Evolutionary conservation across 53 echinoderm and acorn worm genomes (phyloP).

Genomic region (Temnopleurus reevesii): DNA sequence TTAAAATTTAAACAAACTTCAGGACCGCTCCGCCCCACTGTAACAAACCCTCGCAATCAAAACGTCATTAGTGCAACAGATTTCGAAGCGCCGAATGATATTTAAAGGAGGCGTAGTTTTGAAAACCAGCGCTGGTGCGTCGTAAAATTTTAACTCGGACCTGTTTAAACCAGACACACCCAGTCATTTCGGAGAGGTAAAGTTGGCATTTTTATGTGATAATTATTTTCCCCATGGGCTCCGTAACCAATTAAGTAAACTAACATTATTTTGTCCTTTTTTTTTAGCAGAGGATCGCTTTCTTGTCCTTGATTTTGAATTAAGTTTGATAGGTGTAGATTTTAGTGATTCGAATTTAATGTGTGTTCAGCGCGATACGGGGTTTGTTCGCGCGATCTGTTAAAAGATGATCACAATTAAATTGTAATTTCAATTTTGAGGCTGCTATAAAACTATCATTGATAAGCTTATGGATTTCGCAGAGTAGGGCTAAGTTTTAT

Average conservation of each 20-base stretch:
- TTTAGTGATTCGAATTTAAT: not conserved
- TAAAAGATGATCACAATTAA: no score
- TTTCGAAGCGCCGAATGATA: no score
- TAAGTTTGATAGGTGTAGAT: not conserved
- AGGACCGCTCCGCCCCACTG: not conserved
- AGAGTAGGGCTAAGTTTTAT: no score
- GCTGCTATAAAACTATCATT: no score
- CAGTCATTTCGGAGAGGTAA: not conserved
- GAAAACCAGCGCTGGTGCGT: not conserved
- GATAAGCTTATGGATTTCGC: no score
- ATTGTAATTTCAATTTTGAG: no score
- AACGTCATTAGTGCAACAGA: not conserved
- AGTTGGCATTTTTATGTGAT: not conserved
- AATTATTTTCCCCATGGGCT: not conserved
- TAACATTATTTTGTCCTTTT: not conserved
- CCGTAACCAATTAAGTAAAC: not conserved
- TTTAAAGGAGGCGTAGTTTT: not conserved
- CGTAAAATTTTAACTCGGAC: not conserved
- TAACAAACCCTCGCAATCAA: not conserved
- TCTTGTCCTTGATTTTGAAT: constrained; percentile 3
- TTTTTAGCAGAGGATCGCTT: not conserved
- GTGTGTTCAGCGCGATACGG: not conserved
- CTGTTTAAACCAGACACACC: not conserved
- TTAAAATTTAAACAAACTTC: not conserved
- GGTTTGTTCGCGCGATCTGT: not conserved